Conservation (phyloP, 2,888 invertebrate species). For the Carterocephalus palaemon region DNA sequence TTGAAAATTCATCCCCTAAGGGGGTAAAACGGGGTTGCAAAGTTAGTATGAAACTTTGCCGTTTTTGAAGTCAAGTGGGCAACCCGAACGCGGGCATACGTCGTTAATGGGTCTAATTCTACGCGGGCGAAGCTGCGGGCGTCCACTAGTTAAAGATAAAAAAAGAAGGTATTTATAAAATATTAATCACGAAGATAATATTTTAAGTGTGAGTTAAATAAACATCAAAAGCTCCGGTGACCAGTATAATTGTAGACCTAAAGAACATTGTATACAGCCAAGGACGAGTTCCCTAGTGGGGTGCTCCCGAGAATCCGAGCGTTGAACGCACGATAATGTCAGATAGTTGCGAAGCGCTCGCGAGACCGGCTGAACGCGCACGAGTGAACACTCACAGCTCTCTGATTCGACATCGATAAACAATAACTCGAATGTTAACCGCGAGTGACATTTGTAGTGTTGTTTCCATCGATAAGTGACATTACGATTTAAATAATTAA, state of each 20-base stretch:
- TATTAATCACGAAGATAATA: too few species aligned
- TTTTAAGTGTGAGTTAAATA: too few species aligned
- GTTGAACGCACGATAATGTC: constrained; percentile 20
- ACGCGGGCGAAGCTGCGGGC: too few species aligned
- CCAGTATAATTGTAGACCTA: constrained; percentile 1
- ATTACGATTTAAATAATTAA: constrained; percentile 21
- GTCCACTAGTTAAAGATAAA: too few species aligned
- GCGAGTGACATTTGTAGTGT: constrained; percentile 28
- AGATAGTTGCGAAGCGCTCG: constrained; percentile 16
- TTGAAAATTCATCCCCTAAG: too few species aligned
- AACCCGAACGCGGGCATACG: too few species aligned
- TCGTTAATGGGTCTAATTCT: too few species aligned
- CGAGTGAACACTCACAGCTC: constrained; percentile 12
- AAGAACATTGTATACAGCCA: constrained; percentile 25
- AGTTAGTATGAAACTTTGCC: too few species aligned
- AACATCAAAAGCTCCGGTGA: too few species aligned
- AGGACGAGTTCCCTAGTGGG: constrained; percentile 30
- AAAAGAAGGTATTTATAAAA: too few species aligned
- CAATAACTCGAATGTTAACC: constrained; percentile 20
- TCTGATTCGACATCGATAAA: constrained; percentile 14
- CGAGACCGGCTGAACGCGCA: constrained; percentile 17
- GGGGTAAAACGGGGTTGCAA: too few species aligned
- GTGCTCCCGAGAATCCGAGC: constrained; percentile 20
- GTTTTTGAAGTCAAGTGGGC: too few species aligned
- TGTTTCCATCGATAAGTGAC: constrained; percentile 24